These are phyloP conservation scores for Brienomyrus brachyistius DNA, from an alignment of 2,113 vertebrate species.

Conservation along the genomic window DNA sequence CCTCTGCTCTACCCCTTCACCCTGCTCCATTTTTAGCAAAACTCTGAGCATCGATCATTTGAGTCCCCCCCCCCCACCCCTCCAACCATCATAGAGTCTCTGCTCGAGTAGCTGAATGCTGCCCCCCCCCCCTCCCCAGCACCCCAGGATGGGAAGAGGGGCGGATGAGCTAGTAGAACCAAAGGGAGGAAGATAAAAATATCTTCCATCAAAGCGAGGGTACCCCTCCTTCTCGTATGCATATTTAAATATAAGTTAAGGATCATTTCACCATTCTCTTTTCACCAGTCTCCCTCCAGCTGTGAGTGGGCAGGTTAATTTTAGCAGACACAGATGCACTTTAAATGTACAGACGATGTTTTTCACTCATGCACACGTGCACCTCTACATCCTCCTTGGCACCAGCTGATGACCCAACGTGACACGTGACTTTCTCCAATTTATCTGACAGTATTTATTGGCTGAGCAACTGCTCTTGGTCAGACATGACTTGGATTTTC, in stretches of 20 bases:
- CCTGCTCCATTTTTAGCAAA: neutral
- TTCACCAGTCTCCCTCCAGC: neutral
- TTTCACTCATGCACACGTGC: neutral
- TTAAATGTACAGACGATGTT: neutral
- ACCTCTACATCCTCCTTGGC: neutral
- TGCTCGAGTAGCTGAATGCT: neutral
- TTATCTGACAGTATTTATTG: neutral
- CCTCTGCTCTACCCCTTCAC: neutral
- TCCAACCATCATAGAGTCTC: neutral
- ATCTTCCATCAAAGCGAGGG: neutral
- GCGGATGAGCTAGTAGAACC: neutral
- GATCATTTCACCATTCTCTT: neutral
- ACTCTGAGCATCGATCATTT: neutral
- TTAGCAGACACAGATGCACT: neutral
- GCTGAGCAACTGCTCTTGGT: neutral
- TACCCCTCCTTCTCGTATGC: neutral
- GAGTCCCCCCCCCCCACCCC: neutral
- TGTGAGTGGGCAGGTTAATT: neutral
- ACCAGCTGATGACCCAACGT: neutral
- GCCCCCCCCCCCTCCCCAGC: neutral
- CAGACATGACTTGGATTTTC: neutral
- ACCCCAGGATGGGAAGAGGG: neutral
- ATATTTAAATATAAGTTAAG: neutral
- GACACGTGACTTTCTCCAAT: neutral
- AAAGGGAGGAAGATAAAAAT: neutral